Conservation (phyloP, 30 jellyfish, hydroid and myxozoan species). For the Rhopilema esculentum region DNA sequence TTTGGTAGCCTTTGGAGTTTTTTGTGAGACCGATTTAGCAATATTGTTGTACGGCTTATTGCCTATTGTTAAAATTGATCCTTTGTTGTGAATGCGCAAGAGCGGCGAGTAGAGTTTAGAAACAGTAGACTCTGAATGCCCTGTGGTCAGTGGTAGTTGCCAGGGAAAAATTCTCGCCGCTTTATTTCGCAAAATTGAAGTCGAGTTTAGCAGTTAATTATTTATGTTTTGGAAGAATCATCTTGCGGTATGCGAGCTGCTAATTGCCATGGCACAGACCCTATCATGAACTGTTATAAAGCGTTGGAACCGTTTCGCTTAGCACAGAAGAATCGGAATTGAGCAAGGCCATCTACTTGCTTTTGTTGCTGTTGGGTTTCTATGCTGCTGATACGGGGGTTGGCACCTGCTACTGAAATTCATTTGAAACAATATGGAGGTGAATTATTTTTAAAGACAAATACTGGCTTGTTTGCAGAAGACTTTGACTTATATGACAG, state of each 20-base stretch:
- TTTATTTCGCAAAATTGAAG: conserved; percentile 1
- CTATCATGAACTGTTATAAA: neutral
- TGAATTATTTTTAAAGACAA: neutral
- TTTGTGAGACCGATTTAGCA: neutral
- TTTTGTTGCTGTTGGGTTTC: conserved; percentile 42
- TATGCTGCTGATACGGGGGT: conserved; percentile 59
- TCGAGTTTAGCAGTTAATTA: conserved; percentile 13
- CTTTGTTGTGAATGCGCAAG: neutral
- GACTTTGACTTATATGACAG: neutral
- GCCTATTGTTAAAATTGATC: neutral
- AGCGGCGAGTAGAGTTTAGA: neutral
- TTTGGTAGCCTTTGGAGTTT: neutral
- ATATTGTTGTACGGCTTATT: neutral
- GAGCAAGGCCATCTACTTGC: conserved; percentile 14
- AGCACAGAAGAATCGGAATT: neutral
- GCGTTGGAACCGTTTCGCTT: neutral
- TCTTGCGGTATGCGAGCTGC: conserved; percentile 35
- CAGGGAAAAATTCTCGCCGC: conserved; percentile 22
- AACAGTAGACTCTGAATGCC: neutral
- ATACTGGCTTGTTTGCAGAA: neutral
- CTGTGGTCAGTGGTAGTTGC: conserved; percentile 55
- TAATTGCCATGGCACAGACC: conserved; percentile 18
- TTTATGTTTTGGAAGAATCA: conserved; percentile 35
- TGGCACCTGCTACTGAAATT: conserved; percentile 37
- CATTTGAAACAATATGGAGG: neutral